phyloP scores from a whole-genome alignment of 2,113 vertebrate species.

The Alethe castanea region DNA sequence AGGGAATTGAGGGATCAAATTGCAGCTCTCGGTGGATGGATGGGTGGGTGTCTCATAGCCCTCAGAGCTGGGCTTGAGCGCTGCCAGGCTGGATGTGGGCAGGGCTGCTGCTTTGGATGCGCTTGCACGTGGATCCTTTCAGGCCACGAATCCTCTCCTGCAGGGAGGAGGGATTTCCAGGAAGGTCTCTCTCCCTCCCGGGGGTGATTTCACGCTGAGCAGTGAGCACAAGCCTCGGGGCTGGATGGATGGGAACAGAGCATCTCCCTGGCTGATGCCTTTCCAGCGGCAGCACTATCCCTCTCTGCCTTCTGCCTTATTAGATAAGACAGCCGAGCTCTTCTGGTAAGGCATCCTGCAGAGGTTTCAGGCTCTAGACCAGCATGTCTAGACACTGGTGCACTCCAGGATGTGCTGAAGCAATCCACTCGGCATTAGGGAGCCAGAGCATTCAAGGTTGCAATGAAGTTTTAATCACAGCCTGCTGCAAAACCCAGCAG shows the following conservation, averaged over 20 bases:
- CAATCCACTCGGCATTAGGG: background rate
- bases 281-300: background rate
- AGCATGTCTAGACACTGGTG: background rate
- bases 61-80: rapidly evolving
- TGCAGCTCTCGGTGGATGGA: background rate
- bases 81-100: background rate
- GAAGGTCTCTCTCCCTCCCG: background rate
- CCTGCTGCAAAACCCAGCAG: background rate
- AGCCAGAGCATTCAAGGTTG: background rate
- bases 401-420: background rate
- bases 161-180: background rate
- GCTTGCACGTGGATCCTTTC: background rate
- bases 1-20: rapidly evolving
- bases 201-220: background rate
- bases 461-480: background rate
- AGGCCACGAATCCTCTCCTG: background rate
- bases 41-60: background rate
- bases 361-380: background rate
- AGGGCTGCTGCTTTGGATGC: background rate
- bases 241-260: background rate
- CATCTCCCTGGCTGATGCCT: background rate
- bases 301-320: background rate
- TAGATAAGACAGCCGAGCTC: background rate
- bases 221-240: rapidly evolving
- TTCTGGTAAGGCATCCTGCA: background rate